These are phyloP conservation scores for Engraulis encrasicolus DNA, from an alignment of 2,113 vertebrate genomes.

Conservation along the genomic window DNA sequence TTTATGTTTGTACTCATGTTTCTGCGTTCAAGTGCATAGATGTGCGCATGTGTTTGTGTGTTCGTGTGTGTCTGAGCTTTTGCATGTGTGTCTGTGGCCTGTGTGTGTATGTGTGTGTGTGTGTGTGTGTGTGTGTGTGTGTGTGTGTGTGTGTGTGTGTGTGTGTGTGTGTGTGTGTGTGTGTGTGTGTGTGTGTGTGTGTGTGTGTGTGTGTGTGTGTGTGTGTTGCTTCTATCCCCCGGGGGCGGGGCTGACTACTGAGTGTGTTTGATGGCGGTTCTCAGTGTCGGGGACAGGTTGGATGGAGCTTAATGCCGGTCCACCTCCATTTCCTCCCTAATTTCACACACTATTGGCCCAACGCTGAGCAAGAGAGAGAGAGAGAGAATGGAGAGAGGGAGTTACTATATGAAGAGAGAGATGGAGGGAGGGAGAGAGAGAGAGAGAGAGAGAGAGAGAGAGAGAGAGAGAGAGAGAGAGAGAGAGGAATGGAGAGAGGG, in stretches of 20 bases:
- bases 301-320: background rate
- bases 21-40: too few relatives aligned
- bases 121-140: background rate
- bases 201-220: background rate
- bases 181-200: background rate
- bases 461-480: too few relatives aligned
- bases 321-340: constrained; percentile 1
- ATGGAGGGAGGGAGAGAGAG: too few relatives aligned
- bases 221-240: background rate
- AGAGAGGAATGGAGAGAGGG: too few relatives aligned
- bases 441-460: too few relatives aligned
- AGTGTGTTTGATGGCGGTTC: too few relatives aligned
- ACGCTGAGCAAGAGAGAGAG: background rate
- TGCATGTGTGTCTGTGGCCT: background rate
- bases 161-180: background rate
- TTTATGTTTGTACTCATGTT: background rate
- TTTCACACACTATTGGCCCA: constrained; percentile 21
- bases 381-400: too few relatives aligned
- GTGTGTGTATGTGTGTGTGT: background rate
- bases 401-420: too few relatives aligned
- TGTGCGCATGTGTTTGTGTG: background rate
- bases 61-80: too few relatives aligned
- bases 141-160: background rate
- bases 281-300: background rate
- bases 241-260: too few relatives aligned